These are phyloP conservation scores for Neopipo cinnamomea DNA, from an alignment of 2,113 vertebrate genomes.

Conservation along the genomic window DNA sequence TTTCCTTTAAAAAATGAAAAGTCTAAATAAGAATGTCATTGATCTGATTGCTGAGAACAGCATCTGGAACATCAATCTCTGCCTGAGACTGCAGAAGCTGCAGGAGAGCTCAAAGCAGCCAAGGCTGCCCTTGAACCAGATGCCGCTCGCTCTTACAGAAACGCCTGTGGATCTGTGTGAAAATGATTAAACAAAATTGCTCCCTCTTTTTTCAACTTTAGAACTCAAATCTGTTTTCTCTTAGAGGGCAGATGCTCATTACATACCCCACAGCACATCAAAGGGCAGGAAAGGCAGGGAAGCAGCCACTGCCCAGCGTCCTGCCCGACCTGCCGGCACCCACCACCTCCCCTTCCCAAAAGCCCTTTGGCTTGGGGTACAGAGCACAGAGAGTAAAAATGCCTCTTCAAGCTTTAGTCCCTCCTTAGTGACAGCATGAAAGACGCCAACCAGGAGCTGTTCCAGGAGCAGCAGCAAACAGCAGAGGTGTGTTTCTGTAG, in stretches of 20 bases:
- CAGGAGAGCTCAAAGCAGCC: conserved; percentile 45
- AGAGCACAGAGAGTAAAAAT: not conserved
- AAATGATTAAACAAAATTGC: conserved; percentile 64
- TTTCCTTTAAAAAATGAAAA: not conserved
- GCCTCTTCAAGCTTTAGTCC: fast-evolving
- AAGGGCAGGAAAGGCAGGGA: conserved; percentile 27
- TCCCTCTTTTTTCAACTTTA: conserved; percentile 25
- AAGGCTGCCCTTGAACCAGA: conserved; percentile 49
- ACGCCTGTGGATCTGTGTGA: conserved; percentile 47
- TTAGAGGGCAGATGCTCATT: conserved; percentile 57
- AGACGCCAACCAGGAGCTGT: not conserved
- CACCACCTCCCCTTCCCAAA: not conserved
- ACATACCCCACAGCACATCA: conserved; percentile 12
- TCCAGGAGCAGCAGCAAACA: not conserved
- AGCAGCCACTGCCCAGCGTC: not conserved
- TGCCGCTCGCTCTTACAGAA: not conserved
- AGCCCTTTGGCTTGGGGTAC: not conserved
- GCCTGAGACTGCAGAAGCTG: conserved; percentile 37
- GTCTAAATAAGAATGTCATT: conserved; percentile 9
- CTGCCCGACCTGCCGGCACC: not conserved
- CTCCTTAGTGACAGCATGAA: not conserved
- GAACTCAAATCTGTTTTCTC: conserved; percentile 53
- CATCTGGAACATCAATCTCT: conserved; percentile 54
- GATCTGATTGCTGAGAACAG: conserved; percentile 15
- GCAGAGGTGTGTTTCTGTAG: not conserved